Evolutionary conservation across 2,113 vertebrate species (phyloP).

Genomic region (Phalacrocorax aristotelis): DNA sequence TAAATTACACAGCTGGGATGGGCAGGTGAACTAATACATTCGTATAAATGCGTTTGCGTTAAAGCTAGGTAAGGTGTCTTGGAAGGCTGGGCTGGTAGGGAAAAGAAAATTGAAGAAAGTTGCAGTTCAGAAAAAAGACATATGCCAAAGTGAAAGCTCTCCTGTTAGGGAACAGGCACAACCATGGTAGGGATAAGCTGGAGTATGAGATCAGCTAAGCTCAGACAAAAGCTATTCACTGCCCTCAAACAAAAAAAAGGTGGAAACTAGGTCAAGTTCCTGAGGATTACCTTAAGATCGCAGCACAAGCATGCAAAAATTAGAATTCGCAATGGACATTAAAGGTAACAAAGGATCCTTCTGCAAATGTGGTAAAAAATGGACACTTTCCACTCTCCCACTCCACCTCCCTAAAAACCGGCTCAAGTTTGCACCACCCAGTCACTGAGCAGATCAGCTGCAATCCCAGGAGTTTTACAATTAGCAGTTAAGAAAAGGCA

Average conservation of each 20-base stretch:
- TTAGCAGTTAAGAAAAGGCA: background rate
- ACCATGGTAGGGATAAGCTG: background rate
- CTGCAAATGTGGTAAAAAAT: background rate
- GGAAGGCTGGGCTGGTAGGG: background rate
- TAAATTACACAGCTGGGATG: background rate
- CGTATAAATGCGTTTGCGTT: background rate
- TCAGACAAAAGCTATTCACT: background rate
- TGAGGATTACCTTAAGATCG: background rate
- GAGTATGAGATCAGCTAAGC: background rate
- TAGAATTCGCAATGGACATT: background rate
- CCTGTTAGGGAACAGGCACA: background rate
- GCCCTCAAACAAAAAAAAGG: background rate
- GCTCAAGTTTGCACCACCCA: background rate
- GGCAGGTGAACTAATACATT: background rate
- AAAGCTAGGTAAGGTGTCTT: background rate
- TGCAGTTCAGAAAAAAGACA: background rate
- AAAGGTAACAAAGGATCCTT: background rate
- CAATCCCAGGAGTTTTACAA: background rate
- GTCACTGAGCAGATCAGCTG: background rate
- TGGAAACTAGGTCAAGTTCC: background rate
- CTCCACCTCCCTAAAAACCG: rapidly evolving
- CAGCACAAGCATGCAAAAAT: background rate
- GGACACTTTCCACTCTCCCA: background rate
- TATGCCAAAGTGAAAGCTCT: background rate
- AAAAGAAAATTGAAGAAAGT: background rate